Evolutionary conservation across 1,140 invertebrate genomes (phyloP).

Genomic region (Zaprionus taronus): DNA sequence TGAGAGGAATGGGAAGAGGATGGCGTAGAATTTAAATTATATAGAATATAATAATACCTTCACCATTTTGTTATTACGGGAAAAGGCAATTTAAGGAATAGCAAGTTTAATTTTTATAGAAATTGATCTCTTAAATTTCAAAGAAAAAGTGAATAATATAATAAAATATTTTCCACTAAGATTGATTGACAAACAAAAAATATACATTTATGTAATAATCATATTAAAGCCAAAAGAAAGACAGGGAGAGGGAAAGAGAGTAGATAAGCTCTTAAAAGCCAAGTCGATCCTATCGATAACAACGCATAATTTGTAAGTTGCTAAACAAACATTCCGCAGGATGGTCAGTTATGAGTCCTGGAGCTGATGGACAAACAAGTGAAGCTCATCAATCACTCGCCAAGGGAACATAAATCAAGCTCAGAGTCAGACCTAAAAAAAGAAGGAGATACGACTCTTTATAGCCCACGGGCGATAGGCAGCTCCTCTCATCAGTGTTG

Average conservation of each 20-base stretch:
- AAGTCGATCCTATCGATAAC: not conserved
- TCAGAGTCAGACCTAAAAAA: conserved; percentile 35
- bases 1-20: not conserved
- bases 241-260: no score
- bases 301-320: conserved; percentile 45
- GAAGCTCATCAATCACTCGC: conserved; percentile 69
- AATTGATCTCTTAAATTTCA: no score
- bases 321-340: conserved; percentile 43
- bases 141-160: not conserved
- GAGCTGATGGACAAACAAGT: conserved; percentile 39
- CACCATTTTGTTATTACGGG: no score
- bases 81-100: no score
- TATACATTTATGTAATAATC: not conserved
- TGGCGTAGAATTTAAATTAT: not conserved
- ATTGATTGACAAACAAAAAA: not conserved
- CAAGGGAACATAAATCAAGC: conserved; percentile 75
- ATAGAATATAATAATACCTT: not conserved
- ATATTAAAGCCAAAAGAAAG: not conserved
- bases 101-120: no score
- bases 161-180: not conserved
- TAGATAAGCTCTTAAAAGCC: not conserved
- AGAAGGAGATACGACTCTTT: not conserved
- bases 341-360: conserved; percentile 26
- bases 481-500: conserved; percentile 37
- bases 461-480: conserved; percentile 16